Conservation (phyloP, 2,797 vertebrate species). For the Todus mexicanus region DNA sequence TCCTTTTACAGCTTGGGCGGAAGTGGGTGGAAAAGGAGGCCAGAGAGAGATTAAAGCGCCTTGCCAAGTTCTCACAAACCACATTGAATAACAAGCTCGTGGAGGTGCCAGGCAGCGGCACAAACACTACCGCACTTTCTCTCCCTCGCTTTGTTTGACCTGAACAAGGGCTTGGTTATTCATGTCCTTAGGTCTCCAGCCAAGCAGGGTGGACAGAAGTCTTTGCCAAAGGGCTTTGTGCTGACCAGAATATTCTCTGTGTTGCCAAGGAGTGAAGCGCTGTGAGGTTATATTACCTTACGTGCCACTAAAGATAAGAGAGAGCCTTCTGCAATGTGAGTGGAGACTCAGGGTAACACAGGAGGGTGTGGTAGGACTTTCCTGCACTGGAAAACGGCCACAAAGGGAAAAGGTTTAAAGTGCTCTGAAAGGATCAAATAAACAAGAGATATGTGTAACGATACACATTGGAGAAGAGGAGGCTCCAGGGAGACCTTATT, state of each 20-base stretch:
- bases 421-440: background rate
- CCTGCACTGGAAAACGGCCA: background rate
- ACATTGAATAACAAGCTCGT: background rate
- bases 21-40: background rate
- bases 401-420: background rate
- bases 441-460: background rate
- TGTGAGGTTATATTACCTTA: background rate
- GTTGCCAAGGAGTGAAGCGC: accelerated
- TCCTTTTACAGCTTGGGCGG: background rate
- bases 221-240: background rate
- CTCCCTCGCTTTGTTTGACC: background rate
- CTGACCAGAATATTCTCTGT: background rate
- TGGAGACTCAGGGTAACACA: background rate
- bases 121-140: background rate
- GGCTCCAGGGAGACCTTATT: too few species aligned
- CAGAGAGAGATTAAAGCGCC: background rate
- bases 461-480: too few species aligned
- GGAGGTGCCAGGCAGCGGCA: background rate
- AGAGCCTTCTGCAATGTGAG: background rate
- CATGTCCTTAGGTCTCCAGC: background rate
- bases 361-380: background rate
- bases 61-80: background rate
- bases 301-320: background rate
- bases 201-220: background rate
- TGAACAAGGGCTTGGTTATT: background rate